A percentile compares a stretch with the other conserved stretches of the same genome.
Evolutionary conservation across 2,797 vertebrate genomes (phyloP).

Genomic region (Cossypha heuglini): DNA sequence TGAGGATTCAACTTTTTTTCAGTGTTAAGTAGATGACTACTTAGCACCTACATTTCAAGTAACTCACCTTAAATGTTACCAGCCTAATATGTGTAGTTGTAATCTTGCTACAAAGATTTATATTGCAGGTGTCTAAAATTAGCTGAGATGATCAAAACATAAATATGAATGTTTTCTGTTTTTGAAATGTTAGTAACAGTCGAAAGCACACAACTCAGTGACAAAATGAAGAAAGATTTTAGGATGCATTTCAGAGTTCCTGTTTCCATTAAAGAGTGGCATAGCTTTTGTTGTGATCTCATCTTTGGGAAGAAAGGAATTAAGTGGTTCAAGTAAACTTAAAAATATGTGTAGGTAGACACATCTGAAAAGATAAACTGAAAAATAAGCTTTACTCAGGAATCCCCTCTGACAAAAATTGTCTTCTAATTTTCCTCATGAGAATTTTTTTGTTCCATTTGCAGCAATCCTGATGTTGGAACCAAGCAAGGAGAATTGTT

Average conservation of each 20-base stretch:
- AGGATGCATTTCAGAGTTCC: not conserved
- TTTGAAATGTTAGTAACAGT: not conserved
- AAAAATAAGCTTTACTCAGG: not conserved
- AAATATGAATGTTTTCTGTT: not conserved
- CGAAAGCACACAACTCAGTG: not conserved
- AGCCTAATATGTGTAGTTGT: accelerated
- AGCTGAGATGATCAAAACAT: not conserved
- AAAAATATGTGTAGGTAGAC: not conserved
- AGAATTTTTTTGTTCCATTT: not conserved
- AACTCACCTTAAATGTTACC: not conserved
- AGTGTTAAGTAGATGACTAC: not conserved
- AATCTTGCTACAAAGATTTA: not conserved
- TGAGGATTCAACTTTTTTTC: not conserved
- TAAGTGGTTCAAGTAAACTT: not conserved
- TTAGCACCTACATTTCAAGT: not conserved
- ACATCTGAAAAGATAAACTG: not conserved
- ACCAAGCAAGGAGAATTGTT: not conserved
- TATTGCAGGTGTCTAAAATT: not conserved
- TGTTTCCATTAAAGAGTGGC: not conserved
- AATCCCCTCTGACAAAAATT: not conserved
- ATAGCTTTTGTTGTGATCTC: not conserved
- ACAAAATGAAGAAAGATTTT: not conserved
- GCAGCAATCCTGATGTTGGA: not conserved
- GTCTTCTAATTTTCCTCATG: not conserved
- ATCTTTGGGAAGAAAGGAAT: not conserved